Base-by-base conservation (phyloP, 2,888 invertebrate genomes). In the Peribatodes rhomboidaria region DNA sequence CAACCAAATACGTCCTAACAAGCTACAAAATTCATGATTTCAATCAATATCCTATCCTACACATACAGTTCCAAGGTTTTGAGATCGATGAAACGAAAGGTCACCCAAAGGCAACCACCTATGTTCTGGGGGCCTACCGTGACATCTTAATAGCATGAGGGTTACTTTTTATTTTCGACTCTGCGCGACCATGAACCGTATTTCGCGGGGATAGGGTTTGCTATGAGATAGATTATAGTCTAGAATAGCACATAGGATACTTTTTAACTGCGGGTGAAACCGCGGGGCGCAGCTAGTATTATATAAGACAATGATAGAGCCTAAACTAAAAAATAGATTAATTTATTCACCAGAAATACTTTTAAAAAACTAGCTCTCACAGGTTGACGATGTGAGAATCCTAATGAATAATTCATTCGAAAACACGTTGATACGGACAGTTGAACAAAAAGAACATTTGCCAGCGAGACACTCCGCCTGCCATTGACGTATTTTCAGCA, bases 401-500 rank as follows among this genome's bases (percentile, higher is more conserved):
- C 16, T 20, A 2, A 54, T 61, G 49, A 61, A 61, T 61, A 61
- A 62, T 39, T 47, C 41, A 61, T 55, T 20, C 37, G 31, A 22
- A 31, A 37, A 41, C 39, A 56, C 35, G 27, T 63, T 35, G 35
- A 49, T 44, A 18, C 20, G 53, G 46, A 53, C 35, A 47, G 39
- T 18, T 27, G 13, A 37, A 39, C 11, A 44, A 27, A 50, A 50
- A 16, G 35, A 35, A 20, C 11, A 35, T 47, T 41, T 33, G 20
- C 39, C 20, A 47, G 22, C 22, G 47, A 53, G 42, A 59, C 54
- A 41, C 8, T 31, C 22, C n/a, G 20, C 39, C 31, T 54, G 14
- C 46, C 47, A 52, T 27, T 57, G 73, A 79, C 79, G 84, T 87
- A 84, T 87, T 89, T 87, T 83, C 77, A 77, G 79, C 78, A 72